Evolutionary conservation across 2,888 invertebrate species (phyloP).

Genomic region (Gonocerus acuteangulatus): DNA sequence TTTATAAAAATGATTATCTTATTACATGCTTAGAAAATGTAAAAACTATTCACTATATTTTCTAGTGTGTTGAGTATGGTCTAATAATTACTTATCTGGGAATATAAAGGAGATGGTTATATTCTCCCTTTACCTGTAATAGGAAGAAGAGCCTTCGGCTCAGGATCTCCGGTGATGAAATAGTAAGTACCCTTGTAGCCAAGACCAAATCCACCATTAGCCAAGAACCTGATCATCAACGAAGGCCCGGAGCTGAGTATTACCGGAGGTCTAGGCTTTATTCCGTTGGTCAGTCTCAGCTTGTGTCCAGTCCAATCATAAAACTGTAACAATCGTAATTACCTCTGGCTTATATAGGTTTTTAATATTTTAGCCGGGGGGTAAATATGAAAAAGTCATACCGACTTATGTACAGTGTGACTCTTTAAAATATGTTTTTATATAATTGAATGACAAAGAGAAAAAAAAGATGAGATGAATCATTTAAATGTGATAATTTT

Average conservation of each 20-base stretch:
- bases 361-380: neutral
- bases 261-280: slow-evolving; percentile 60
- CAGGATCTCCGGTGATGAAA: slow-evolving; percentile 44
- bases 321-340: no score
- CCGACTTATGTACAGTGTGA: neutral
- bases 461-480: no score
- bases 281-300: slow-evolving; percentile 57
- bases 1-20: no score
- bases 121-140: slow-evolving; percentile 40
- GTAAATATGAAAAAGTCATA: neutral
- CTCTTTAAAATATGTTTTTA: no score
- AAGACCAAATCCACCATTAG: slow-evolving; percentile 58
- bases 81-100: no score
- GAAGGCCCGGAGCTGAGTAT: slow-evolving; percentile 57
- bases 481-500: no score
- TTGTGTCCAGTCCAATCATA: slow-evolving; percentile 61
- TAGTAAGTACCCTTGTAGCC: slow-evolving; percentile 58
- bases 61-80: no score
- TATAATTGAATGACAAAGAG: no score
- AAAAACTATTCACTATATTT: no score
- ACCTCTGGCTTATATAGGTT: slow-evolving; percentile 13
- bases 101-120: no score
- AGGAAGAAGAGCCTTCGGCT: slow-evolving; percentile 33
- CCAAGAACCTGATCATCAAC: slow-evolving; percentile 57
- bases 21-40: no score